Evolutionary conservation across 2,797 vertebrate genomes (phyloP).

Genomic region (Rhinoraja longicauda): DNA sequence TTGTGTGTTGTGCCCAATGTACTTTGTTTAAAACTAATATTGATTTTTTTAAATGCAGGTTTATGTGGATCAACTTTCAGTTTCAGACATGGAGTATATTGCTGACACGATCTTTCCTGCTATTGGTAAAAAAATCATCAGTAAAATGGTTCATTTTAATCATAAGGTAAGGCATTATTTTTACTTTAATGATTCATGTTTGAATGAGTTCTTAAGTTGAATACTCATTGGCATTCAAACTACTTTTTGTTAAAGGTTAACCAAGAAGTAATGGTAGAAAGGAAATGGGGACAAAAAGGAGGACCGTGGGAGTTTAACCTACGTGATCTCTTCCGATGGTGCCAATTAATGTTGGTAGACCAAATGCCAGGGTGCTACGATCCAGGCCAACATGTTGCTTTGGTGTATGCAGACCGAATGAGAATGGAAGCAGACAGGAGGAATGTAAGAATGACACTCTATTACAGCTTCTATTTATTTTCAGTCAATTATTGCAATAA

Average conservation of each 20-base stretch:
- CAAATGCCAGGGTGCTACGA: slow-evolving; percentile 82
- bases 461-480: background rate
- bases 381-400: slow-evolving; percentile 81
- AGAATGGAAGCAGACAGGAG: slow-evolving; percentile 77
- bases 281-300: slow-evolving; percentile 88
- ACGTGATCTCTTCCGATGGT: slow-evolving; percentile 94
- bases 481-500: background rate
- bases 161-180: slow-evolving; percentile 64
- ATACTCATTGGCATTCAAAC: background rate
- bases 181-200: background rate
- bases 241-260: slow-evolving; percentile 65
- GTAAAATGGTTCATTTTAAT: slow-evolving; percentile 93
- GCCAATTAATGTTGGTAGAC: slow-evolving; percentile 89
- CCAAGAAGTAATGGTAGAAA: slow-evolving; percentile 75
- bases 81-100: slow-evolving; percentile 89
- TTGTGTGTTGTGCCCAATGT: background rate
- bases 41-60: slow-evolving; percentile 60
- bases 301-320: slow-evolving; percentile 98
- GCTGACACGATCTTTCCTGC: slow-evolving; percentile 76
- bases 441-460: slow-evolving; percentile 59
- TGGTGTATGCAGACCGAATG: slow-evolving; percentile 90
- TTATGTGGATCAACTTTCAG: slow-evolving; percentile 84
- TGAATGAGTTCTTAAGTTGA: background rate
- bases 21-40: background rate
- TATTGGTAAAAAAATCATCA: slow-evolving; percentile 70